Base-by-base conservation (phyloP, 2,113 vertebrate species). In the Rhodinocichla rosea region DNA sequence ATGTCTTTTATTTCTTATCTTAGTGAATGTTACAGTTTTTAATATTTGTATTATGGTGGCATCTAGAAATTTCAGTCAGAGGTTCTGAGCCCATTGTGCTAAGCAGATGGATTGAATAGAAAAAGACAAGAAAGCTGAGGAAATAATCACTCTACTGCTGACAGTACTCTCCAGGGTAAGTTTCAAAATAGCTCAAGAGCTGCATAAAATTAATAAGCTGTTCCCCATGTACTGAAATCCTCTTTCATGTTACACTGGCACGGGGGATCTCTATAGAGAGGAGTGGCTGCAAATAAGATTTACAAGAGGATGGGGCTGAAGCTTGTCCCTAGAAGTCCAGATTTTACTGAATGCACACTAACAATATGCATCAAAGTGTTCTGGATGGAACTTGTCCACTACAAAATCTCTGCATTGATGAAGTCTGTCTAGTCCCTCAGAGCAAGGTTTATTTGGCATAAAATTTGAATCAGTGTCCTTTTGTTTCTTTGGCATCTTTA, bases 171-270 rank as follows among this genome's bases (percentile, higher is more conserved):
- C 87, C 76, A 75, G 95, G 95, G 93, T 83, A 88, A 75, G 80
- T 96, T 95, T 96, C 88, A 92, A 95, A 97, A 96, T 96, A 97
- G 91, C 89, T 95, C 93, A 80, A 88, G 85, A 93, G 68, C 79
- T 94, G 87, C 83, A 75, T 94, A 96, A 96, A 95, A 97, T 96
- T 96, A 96, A 95, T 95, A 96, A 97, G 76, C 90, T 93, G 37
- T 81, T 95, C 83, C 68, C 82, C 47, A 63, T 67, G 53, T 70
- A 74, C 78, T 88, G 88, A 86, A 92, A 92, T 93, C 82, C 28
- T 93, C 39, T 88, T 92, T 95, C 64, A 68, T 80, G 78, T 86
- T 80, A 40, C 55, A 64, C 52, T 90, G 79, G 47, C 47, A 71
- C 37, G 40, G 87, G 19, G 7, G 42, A 74, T 77, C 42, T 90